Base-by-base conservation (phyloP, 2,888 invertebrate species). In the Yponomeuta cagnagella region DNA sequence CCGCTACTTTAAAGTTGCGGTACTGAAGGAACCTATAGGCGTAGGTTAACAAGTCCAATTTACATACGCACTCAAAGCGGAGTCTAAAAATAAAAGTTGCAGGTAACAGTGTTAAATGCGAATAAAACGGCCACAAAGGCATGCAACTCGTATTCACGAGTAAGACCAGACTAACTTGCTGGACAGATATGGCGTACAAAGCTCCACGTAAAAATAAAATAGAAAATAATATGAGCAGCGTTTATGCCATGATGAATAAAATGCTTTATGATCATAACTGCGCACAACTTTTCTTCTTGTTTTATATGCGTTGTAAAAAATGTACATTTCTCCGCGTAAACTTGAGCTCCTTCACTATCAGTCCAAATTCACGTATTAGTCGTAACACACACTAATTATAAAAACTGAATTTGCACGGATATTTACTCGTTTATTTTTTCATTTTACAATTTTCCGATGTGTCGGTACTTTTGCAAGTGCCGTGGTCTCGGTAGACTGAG, bases 31-130 rank as follows among this genome's bases (percentile, higher is more conserved):
- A 31, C 65, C 33, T 70, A 63, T 63, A 43, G 48, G 66, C 72
- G 72, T 72, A 78, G 75, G 79, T 80, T 84, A 85, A 84, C 85
- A 83, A 86, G 83, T 79, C 77, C 72, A 80, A 87, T 87, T 88
- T 84, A 85, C 87, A 87, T 87, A 86, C 81, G 77, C 80, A 83
- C 82, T 82, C 76, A 79, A 81, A 80, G 75, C 76, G 79, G 79
- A 79, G 79, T 82, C 86, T 88, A 87, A 87, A 88, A 88, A 88
- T 88, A 88, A 86, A 85, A 84, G 80, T 81, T 81, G 84, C 81
- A 81, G 73, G 75, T 76, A 76, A 76, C 78, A 78, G 78, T 81
- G 43, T 23, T 65, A 23, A 67, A 68, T 33, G 12, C 31, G 65
- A 30, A 65, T 79, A 79, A 80, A 80, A 81, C 77, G 71, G 70